Base-by-base conservation (phyloP, 2,888 invertebrate genomes). In the Melinaea menophilus region DNA sequence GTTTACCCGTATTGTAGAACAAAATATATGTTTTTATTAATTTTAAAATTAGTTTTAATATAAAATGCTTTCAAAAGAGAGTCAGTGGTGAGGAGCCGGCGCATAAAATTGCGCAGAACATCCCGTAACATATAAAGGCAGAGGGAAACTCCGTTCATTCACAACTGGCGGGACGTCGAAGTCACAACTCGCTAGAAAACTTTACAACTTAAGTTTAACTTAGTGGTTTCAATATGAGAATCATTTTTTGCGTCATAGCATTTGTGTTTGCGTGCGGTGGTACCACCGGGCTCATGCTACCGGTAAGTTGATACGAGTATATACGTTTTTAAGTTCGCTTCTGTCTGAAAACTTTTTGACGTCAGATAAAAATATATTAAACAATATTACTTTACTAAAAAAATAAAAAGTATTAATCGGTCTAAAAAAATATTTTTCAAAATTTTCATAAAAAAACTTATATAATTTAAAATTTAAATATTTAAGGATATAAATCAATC, bases 61-160 rank as follows among this genome's bases (percentile, higher is more conserved):
- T 7, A 59, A 66, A 66, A 61, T 65, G 58, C 47, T 48, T 64
- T 60, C 71, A 72, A 74, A 73, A 72, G 68, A 62, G 61, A 71
- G 69, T 58, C 64, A 66, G 62, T 62, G 62, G 67, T 71, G 70
- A 69, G 67, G 68, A 69, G 65, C 72, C 75, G 79, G 87, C 88
- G 87, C 89, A 85, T 82, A 74, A 76, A 80, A 78, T 73, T 89
- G 90, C 90, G 90, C 90, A 88, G 88, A 82, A 76, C 79, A 73
- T 72, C 72, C 68, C 72, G 75, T 71, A 74, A 77, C 81, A 76
- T 90, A 90, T 89, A 90, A 88, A 88, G 84, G 81, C 80, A 74
- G 75, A 69, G 79, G 79, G 78, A 75, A 75, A 75, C 75, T 73
- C 79, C 79, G 74, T 79, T 82, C 86, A 87, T 89, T 88, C 89